Evolutionary conservation across 2,797 vertebrate genomes (phyloP).

Genomic region (Sebastes steindachneri): DNA sequence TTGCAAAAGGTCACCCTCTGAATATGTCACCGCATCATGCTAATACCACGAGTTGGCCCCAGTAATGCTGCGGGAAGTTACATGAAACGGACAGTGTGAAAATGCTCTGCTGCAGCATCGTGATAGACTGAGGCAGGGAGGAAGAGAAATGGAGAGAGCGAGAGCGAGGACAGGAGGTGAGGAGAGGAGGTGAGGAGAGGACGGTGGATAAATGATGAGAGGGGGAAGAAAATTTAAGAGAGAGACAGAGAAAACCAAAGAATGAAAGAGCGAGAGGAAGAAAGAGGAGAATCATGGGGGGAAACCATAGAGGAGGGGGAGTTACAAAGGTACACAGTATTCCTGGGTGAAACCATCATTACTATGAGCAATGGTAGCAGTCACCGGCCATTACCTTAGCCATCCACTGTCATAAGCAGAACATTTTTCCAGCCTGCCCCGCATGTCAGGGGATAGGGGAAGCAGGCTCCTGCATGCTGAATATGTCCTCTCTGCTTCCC

Average conservation of each 20-base stretch:
- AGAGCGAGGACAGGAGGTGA: conserved; percentile 15
- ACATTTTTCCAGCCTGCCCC: conserved; percentile 75
- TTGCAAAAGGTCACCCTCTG: conserved; percentile 58
- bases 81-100: conserved; percentile 5
- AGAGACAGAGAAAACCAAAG: conserved; percentile 39
- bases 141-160: conserved; percentile 36
- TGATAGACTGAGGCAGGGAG: conserved; percentile 11
- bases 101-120: conserved; percentile 14
- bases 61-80: conserved; percentile 11
- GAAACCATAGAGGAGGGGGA: conserved; percentile 9
- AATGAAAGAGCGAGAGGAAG: conserved; percentile 24
- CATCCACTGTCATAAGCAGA: conserved; percentile 86
- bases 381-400: conserved; percentile 85
- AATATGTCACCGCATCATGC: conserved; percentile 52
- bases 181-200: conserved; percentile 27
- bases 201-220: conserved; percentile 45
- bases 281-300: conserved; percentile 25
- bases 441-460: conserved; percentile 60
- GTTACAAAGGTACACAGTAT: conserved; percentile 77
- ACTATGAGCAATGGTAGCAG: conserved; percentile 86
- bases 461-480: conserved; percentile 80
- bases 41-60: conserved; percentile 31
- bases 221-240: conserved; percentile 22
- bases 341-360: conserved; percentile 84
- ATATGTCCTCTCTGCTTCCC: conserved; percentile 65